Conservation (phyloP, 1,140 invertebrate genomes). For the Lucilia cuprina region DNA sequence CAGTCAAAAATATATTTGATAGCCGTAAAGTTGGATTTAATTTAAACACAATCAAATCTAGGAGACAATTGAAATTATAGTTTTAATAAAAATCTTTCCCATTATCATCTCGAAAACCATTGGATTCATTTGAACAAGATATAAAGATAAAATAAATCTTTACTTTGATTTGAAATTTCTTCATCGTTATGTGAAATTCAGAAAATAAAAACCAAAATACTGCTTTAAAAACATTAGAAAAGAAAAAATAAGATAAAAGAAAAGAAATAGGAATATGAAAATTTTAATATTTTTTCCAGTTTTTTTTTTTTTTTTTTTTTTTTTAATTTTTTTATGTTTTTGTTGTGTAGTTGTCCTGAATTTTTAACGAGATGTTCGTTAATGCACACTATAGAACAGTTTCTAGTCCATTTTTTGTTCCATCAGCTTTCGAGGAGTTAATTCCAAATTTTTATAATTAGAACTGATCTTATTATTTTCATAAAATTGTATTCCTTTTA, state of each 20-base stretch:
- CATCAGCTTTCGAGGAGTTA: constrained; percentile 7
- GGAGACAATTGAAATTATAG: background rate
- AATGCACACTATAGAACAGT: background rate
- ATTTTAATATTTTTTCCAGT: no score
- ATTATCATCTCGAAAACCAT: constrained; percentile 21
- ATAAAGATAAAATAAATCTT: background rate
- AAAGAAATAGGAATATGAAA: no score
- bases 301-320: no score
- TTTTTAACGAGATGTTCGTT: background rate
- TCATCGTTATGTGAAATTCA: no score
- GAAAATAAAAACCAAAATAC: no score
- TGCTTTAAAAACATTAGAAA: no score
- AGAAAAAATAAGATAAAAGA: no score
- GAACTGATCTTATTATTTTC: background rate
- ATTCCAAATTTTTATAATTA: background rate
- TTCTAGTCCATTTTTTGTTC: background rate
- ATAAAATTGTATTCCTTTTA: constrained; percentile 5
- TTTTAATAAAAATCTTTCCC: background rate
- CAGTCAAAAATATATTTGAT: constrained; percentile 33
- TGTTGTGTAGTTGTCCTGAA: background rate
- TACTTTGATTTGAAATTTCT: no score
- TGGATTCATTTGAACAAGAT: background rate
- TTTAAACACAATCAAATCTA: background rate
- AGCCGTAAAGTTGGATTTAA: background rate
- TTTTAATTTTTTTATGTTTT: no score